Base-by-base conservation (phyloP, 2,113 vertebrate genomes). In the Heterotis niloticus region DNA sequence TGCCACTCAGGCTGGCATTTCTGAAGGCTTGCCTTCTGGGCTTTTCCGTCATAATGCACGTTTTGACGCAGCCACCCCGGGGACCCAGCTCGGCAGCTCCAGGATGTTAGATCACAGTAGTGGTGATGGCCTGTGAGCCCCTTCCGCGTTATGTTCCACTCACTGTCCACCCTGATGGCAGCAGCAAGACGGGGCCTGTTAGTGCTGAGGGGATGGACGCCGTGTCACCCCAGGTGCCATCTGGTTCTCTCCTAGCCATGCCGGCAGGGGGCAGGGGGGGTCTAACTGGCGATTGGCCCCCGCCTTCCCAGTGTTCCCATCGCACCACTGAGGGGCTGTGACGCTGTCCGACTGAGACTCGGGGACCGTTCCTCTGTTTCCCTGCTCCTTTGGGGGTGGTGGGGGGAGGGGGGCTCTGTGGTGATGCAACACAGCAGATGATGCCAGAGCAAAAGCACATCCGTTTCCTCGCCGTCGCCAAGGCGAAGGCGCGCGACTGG, bases 121-220 rank as follows among this genome's bases (percentile, higher is more conserved):
- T 28, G 24, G 11, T 56, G 52, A 51, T 62, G 77, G 77, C 28
- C 20, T 20, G 17, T 28, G 7, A 5, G 34, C 54, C 28, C 56
- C 66, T 18, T 57, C 28, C 57, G 54, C 54, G 29, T 26, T 5
- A 26, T 70, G 77, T n/a, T 24, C 65, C 54, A 44, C 54, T 60
- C 56, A 28, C 56, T 26, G 51, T 71, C 67, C 57, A 71, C 59
- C 24, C 73, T 24, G 14, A 28, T 13, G 28, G 34, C 82, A 81
- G 72, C 83, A 83, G 85, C 84, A 85, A 85, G 85, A 86, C 87
- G 81, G 82, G 84, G 83, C 87, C 84, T 88, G 87, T 85, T 82
- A 81, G 84, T 86, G 85, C 85, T 85, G 85, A 71, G 87, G 87
- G 85, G 86, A 81, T 78, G 78, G 78, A 83, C 81, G 84, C 82